phyloP scores from a whole-genome alignment of 2,113 vertebrate genomes.

The Pomatostomus ruficeps region DNA sequence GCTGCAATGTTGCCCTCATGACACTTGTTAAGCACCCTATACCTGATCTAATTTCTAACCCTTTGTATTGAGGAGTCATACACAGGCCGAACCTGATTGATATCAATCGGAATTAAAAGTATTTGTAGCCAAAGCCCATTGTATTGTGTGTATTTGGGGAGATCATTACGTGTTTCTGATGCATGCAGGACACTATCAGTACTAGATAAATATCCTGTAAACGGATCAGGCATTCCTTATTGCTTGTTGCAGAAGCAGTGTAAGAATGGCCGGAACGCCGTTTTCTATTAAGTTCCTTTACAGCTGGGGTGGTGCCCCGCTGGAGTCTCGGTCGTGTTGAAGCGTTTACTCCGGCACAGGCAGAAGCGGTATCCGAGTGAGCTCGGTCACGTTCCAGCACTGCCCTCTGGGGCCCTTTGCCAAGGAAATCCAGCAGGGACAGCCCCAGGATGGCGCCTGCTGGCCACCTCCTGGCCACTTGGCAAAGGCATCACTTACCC shows the following conservation, averaged over 20 bases:
- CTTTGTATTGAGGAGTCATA: neutral
- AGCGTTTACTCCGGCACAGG: rapidly evolving
- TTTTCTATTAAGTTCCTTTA: neutral
- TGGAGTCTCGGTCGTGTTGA: rapidly evolving
- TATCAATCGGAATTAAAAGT: neutral
- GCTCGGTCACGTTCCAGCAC: rapidly evolving
- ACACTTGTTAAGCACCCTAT: neutral
- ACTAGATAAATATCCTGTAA: neutral
- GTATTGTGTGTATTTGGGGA: neutral
- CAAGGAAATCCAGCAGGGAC: neutral
- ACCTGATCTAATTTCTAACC: neutral
- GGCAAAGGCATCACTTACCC: neutral
- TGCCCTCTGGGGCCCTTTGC: rapidly evolving
- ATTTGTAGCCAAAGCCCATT: neutral
- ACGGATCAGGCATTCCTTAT: neutral
- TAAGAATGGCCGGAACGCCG: neutral
- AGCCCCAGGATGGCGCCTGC: rapidly evolving
- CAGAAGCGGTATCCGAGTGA: neutral
- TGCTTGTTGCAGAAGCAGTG: neutral
- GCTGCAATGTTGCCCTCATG: neutral
- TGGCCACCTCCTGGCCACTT: neutral
- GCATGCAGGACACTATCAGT: neutral
- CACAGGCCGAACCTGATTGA: neutral
- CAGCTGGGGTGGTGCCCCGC: neutral
- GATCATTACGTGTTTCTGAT: neutral